phyloP scores from a whole-genome alignment of 1,140 invertebrate species.

The Colletes gigas region DNA sequence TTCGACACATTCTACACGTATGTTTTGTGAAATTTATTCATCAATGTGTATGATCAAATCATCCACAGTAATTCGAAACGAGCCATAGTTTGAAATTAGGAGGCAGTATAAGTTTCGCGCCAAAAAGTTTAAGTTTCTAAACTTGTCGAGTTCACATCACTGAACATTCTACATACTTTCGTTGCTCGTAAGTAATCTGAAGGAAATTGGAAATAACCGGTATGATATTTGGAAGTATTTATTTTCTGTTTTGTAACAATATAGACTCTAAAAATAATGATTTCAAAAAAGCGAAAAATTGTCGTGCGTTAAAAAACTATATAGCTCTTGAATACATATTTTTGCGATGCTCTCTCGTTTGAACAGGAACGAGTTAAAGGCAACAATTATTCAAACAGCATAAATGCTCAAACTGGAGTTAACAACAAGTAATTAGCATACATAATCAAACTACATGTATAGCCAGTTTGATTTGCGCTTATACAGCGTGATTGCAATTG shows the following conservation, averaged over 20 bases:
- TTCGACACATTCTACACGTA: no score
- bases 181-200: no score
- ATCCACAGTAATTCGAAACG: no score
- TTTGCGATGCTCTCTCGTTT: not conserved
- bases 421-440: constrained; percentile 32
- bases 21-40: no score
- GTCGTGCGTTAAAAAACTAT: constrained; percentile 52
- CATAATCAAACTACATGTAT: constrained; percentile 30
- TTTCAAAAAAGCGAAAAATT: constrained; percentile 36
- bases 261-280: constrained; percentile 50
- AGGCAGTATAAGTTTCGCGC: no score
- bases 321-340: constrained; percentile 30
- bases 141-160: no score
- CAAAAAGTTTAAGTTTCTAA: no score
- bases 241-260: constrained; percentile 36
- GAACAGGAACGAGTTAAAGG: not conserved
- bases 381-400: constrained; percentile 9
- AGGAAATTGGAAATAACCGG: not conserved
- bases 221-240: not conserved
- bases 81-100: no score
- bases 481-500: constrained; percentile 38
- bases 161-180: no score
- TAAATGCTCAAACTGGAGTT: constrained; percentile 5
- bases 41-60: no score
- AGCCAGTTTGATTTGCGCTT: constrained; percentile 22